Base-by-base conservation (phyloP, 2,888 invertebrate species). In the Cremastobaeus sp. region DNA sequence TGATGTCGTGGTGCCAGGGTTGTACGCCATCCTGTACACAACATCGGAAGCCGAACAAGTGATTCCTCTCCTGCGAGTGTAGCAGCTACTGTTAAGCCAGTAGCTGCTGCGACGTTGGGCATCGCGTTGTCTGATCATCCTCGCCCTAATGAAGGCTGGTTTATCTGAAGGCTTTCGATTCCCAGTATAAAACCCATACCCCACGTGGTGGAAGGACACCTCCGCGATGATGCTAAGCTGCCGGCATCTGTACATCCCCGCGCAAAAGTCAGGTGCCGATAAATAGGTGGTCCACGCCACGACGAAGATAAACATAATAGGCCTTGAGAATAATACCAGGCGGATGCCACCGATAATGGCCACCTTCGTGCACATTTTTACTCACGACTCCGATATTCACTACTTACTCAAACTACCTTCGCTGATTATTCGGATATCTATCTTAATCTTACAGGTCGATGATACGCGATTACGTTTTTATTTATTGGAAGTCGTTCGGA, bases 61-160 rank as follows among this genome's bases (percentile, higher is more conserved):
- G 73, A 74, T 72, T 66, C 76, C 50, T 69, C 45, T 57, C 60
- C 72, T 60, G 20, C 45, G 48, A 60, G 57, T 35, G 60, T 69
- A 70, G 64, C 52, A 71, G 75, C 71, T 75, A 52, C 75, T 45
- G 64, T 52, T 45, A 60, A 48, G 57, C 68, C 60, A 72, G 72
- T 43, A 70, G 64, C 77, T 74, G 75, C 78, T 79, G 77, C 81
- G 77, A 80, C 81, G 82, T 77, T 80, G 81, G 79, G 77, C 84
- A 86, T 87, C 85, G 84, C 83, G 84, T 87, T 87, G 86, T 87
- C 87, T 84, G 87, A 87, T 87, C 87, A 87, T 86, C 85, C 86
- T 85, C 84, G 86, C 83, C 84, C 87, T 87, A 87, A 87, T 87
- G 87, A 87, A 87, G 87, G 83, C 84, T 86, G 86, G 82, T 87